phyloP scores from a whole-genome alignment of 2,797 vertebrate species.

The Myripristis jacobus region DNA sequence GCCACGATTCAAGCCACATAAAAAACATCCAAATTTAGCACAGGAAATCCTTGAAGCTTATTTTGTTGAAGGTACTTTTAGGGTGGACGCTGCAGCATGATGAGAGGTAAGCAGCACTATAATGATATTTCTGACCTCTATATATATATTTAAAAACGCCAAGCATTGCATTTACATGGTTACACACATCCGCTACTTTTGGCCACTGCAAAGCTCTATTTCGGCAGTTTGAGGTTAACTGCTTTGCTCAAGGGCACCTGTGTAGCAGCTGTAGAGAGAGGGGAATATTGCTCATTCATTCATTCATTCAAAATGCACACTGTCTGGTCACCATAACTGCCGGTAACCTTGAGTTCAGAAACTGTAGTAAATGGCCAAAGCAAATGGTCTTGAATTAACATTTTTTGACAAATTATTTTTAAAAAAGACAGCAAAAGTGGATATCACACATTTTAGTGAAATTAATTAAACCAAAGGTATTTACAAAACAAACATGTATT shows the following conservation, averaged over 20 bases:
- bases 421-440: background rate
- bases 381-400: background rate
- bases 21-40: too few relatives aligned
- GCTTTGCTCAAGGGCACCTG: slow-evolving; percentile 19
- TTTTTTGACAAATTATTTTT: background rate
- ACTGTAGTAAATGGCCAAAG: slow-evolving; percentile 8
- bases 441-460: slow-evolving; percentile 21
- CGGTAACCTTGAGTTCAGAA: background rate
- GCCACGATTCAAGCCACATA: too few relatives aligned
- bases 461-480: background rate
- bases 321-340: too few relatives aligned
- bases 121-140: too few relatives aligned
- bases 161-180: background rate
- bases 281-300: slow-evolving; percentile 5
- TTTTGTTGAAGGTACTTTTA: too few relatives aligned
- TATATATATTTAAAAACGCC: background rate
- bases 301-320: background rate
- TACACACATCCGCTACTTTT: background rate
- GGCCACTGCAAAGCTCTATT: background rate
- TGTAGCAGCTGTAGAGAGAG: slow-evolving; percentile 4
- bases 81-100: too few relatives aligned
- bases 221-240: background rate
- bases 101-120: too few relatives aligned
- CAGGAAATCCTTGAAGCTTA: too few relatives aligned
- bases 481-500: slow-evolving; percentile 6